Evolutionary conservation across 2,888 invertebrate genomes (phyloP).

Genomic region (Hypomecis punctinalis): DNA sequence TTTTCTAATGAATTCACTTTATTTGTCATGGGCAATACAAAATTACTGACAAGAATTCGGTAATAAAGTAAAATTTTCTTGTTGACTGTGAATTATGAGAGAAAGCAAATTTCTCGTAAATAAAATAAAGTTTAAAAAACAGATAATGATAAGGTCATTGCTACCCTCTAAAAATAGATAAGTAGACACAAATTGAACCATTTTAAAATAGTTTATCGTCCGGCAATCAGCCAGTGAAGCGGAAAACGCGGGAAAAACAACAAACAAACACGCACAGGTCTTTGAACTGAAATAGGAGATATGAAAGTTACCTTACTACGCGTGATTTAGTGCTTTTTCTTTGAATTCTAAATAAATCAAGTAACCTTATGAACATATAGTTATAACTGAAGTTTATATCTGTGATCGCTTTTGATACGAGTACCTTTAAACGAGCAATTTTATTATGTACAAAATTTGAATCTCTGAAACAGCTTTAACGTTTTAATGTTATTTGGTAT

Average conservation of each 20-base stretch:
- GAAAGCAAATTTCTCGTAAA: too few species aligned
- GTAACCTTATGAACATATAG: too few species aligned
- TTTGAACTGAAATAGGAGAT: conserved; percentile 26
- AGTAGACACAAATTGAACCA: not conserved
- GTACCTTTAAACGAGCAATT: too few species aligned
- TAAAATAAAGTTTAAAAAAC: too few species aligned
- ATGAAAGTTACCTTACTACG: conserved; percentile 16
- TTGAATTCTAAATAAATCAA: not conserved
- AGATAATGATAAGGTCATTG: not conserved
- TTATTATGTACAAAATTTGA: too few species aligned
- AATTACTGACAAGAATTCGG: too few species aligned
- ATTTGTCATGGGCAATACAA: too few species aligned
- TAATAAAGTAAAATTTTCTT: not conserved
- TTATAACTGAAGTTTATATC: too few species aligned
- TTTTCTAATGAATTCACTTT: too few species aligned
- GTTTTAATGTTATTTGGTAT: too few species aligned
- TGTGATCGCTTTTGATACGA: too few species aligned
- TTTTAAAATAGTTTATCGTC: conserved; percentile 16
- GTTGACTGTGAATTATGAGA: not conserved
- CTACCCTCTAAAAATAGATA: conserved; percentile 1
- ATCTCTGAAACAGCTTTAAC: too few species aligned
- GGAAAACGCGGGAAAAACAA: conserved; percentile 26
- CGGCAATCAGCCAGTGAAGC: conserved; percentile 27
- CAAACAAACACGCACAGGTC: conserved; percentile 27
- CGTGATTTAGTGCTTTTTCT: not conserved